Conservation (phyloP, 64 coral and sea anemone genomes). For the Montipora capricornis region DNA sequence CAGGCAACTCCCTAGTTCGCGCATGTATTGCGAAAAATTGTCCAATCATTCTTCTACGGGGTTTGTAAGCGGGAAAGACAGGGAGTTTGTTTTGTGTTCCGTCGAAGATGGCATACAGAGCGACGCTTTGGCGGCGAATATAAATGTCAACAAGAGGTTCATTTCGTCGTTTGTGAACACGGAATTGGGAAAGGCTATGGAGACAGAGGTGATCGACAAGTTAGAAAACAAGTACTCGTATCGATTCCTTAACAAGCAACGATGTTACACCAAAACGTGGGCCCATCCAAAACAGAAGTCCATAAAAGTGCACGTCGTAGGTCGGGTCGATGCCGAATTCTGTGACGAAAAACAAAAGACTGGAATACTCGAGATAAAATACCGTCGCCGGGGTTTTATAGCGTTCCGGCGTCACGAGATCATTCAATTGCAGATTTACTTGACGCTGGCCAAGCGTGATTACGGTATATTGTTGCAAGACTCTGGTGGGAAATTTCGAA, state of each 20-base stretch:
- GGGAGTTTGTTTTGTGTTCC: background rate
- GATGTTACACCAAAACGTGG: background rate
- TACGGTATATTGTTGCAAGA: background rate
- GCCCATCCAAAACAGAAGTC: background rate
- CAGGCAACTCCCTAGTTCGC: background rate
- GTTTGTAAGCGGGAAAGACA: background rate
- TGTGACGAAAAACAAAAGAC: background rate
- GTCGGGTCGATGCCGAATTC: background rate
- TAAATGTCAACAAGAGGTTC: background rate
- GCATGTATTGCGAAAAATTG: background rate
- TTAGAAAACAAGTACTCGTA: background rate
- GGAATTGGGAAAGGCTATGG: background rate
- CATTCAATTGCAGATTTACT: background rate
- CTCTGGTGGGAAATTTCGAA: background rate
- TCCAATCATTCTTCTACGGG: background rate
- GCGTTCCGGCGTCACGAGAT: background rate
- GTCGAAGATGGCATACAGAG: background rate
- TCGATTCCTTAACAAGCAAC: background rate
- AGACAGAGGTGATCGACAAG: background rate
- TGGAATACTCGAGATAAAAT: background rate
- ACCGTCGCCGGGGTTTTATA: background rate
- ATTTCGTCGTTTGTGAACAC: background rate
- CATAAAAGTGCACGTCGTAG: background rate
- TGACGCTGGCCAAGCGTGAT: background rate
- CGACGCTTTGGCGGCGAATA: background rate